Percentiles rank a stretch among this genome's conserved stretches.
Conservation (phyloP, 2,113 vertebrate species). For the Anser cygnoides region DNA sequence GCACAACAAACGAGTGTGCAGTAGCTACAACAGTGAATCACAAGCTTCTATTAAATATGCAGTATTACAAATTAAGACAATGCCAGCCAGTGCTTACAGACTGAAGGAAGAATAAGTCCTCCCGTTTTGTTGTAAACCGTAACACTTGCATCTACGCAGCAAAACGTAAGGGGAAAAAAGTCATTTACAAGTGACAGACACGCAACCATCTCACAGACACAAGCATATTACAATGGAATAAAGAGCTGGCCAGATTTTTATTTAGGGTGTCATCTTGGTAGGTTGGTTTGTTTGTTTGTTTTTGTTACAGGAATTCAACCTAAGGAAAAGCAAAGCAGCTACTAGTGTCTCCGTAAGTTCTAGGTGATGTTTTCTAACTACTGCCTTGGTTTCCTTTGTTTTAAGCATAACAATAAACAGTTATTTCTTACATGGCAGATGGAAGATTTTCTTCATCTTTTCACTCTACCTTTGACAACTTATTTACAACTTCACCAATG, state of each 20-base stretch:
- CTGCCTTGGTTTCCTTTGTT: neutral
- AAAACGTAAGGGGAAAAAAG: neutral
- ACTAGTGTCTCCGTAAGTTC: neutral
- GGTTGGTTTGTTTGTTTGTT: neutral
- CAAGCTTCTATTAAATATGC: neutral
- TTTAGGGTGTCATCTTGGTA: neutral
- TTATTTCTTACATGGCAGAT: neutral
- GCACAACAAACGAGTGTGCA: neutral
- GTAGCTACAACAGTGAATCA: neutral
- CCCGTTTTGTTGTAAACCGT: neutral
- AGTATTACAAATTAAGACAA: neutral
- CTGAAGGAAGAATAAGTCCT: neutral
- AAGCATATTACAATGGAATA: neutral
- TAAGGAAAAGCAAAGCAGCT: neutral
- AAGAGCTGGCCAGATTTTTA: neutral
- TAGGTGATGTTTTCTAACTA: neutral
- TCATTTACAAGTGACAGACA: neutral
- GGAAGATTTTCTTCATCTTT: neutral
- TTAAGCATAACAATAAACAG: neutral
- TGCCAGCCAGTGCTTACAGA: neutral
- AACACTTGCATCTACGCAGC: neutral
- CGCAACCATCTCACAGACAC: neutral
- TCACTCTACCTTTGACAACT: conserved; percentile 30
- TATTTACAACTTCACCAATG: conserved; percentile 38
- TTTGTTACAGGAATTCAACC: neutral